Evolutionary conservation across 37 sponge, comb jelly and placozoan genomes (phyloP), one percentile per base, ranked within the genome.

Genomic region (Halichondria panicea): DNA sequence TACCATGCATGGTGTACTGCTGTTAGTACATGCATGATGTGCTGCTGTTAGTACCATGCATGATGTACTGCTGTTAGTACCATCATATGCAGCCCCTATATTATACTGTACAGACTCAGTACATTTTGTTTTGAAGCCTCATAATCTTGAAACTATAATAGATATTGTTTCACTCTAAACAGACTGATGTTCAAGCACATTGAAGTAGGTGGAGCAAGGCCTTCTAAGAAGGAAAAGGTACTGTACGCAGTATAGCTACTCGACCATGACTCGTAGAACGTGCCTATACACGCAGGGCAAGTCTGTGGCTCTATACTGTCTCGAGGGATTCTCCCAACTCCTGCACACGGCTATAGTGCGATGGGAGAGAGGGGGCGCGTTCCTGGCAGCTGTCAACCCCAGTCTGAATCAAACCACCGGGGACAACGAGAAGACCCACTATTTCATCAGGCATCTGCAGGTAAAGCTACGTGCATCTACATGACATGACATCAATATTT

Each of bases 261-360:
- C 11, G 67, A n/a, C 11, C 37, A 66, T 28, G 62, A n/a, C n/a
- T n/a, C n/a, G n/a, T n/a, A n/a, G n/a, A n/a, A n/a, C n/a, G n/a
- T n/a, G n/a, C n/a, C n/a, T n/a, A n/a, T n/a, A n/a, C n/a, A n/a
- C 69, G 18, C 60, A 90, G 92, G 88, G 85, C 2, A 88, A 88
- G 43, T 71, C 90, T 4, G 27, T 83, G 22, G 27, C 59, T 35
- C 61, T 77, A 4, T 12, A 88, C 66, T 72, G 84, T 55, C 52
- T 91, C 39, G 92, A 91, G 34, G 78, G 88, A 15, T 82, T 85
- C 58, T 77, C 50, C 28, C 61, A 86, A 50, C 73, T 91, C 31
- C 50, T 87, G 21, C 41, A 66, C 32, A 61, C 62, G 24, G 61
- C 88, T 8, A 53, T 33, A 34, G 22, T 45, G 1, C 28, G 63